Evolutionary conservation across 1,140 invertebrate species (phyloP).

Genomic region (Achroia grisella): DNA sequence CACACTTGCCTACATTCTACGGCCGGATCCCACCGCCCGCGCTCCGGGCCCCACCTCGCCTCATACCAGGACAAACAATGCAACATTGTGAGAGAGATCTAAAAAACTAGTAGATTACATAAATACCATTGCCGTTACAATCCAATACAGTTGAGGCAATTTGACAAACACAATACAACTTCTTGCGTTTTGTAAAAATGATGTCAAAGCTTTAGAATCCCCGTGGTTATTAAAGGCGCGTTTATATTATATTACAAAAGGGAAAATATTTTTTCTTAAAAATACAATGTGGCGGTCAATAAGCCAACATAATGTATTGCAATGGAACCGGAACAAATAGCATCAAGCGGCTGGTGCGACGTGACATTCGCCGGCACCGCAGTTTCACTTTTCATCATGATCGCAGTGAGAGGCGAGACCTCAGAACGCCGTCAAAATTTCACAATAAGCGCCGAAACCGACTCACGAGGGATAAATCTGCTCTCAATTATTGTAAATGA

Average conservation of each 20-base stretch:
- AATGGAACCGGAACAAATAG: conserved; percentile 61
- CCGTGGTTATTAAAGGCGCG: too few relatives aligned
- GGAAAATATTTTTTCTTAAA: background rate
- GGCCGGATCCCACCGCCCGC: conserved; percentile 37
- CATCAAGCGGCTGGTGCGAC: conserved; percentile 49
- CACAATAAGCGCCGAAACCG: conserved; percentile 52
- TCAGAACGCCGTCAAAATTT: conserved; percentile 55
- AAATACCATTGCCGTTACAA: conserved; percentile 9
- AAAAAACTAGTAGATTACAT: conserved; percentile 41
- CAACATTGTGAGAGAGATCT: conserved; percentile 47
- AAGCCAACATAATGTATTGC: conserved; percentile 27
- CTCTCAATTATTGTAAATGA: conserved; percentile 9
- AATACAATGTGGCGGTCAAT: conserved; percentile 10
- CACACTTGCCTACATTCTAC: conserved; percentile 71
- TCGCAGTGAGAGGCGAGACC: conserved; percentile 66
- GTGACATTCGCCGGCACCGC: conserved; percentile 47
- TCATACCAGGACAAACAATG: conserved; percentile 58
- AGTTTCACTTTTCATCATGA: conserved; percentile 70
- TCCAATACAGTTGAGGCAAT: background rate
- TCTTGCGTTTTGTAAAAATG: background rate
- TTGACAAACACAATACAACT: background rate
- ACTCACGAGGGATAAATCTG: conserved; percentile 26
- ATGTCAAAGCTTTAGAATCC: too few relatives aligned
- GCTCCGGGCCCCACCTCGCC: conserved; percentile 28
- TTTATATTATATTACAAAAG: background rate